phyloP scores from a whole-genome alignment of 2,113 vertebrate species.

The Amblyornis subalaris region DNA sequence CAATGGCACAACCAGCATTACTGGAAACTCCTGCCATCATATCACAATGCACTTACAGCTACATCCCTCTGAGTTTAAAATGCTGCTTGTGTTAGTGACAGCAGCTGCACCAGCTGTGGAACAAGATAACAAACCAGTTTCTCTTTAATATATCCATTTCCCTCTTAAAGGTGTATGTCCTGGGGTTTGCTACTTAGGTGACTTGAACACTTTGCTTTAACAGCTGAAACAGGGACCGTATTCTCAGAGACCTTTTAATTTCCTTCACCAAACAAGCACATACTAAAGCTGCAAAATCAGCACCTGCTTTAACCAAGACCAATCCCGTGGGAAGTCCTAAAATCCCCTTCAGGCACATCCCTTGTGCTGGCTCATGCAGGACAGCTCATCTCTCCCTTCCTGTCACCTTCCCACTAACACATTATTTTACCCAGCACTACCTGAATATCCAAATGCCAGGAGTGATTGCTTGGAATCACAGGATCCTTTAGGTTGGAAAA shows the following conservation, averaged over 20 bases:
- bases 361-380: neutral
- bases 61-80: neutral
- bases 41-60: neutral
- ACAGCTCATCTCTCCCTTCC: neutral
- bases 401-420: neutral
- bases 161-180: neutral
- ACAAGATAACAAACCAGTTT: neutral
- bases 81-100: neutral
- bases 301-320: neutral
- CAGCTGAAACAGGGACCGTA: accelerated
- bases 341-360: neutral
- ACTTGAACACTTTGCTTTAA: neutral
- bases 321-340: neutral
- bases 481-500: neutral
- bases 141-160: neutral
- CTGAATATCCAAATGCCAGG: neutral
- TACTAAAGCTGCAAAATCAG: neutral
- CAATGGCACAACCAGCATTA: neutral
- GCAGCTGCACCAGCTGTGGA: neutral
- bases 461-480: neutral
- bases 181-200: neutral
- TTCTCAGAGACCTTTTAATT: neutral
- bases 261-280: neutral
- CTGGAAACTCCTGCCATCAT: neutral
- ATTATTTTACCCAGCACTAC: neutral